Evolutionary conservation across 2,888 invertebrate genomes (phyloP).

Genomic region (Thymelicus lineola): DNA sequence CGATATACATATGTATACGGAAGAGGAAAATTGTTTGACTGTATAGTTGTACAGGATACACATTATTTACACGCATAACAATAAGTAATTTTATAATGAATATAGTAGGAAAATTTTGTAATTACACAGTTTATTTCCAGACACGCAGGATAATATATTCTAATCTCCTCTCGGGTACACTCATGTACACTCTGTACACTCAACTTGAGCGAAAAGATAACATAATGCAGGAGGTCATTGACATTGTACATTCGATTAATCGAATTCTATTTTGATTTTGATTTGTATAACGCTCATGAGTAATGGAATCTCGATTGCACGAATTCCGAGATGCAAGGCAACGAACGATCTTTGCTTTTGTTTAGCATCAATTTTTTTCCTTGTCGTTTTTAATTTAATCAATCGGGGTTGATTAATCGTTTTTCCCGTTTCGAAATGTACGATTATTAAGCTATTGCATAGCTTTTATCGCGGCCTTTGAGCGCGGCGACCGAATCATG

Average conservation of each 20-base stretch:
- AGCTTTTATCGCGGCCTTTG: too few relatives aligned
- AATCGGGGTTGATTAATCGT: slow-evolving; percentile 11
- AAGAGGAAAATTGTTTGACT: too few relatives aligned
- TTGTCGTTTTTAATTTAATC: slow-evolving; percentile 16
- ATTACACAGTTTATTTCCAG: slow-evolving; percentile 5
- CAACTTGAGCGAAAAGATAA: slow-evolving; percentile 41
- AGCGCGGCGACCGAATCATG: too few relatives aligned
- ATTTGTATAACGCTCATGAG: slow-evolving; percentile 35
- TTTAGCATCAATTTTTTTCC: slow-evolving; percentile 1
- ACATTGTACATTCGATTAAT: slow-evolving; percentile 41
- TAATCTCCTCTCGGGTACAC: slow-evolving; percentile 50
- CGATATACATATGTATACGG: too few relatives aligned
- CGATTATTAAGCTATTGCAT: too few relatives aligned
- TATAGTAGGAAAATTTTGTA: background rate
- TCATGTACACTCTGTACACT: slow-evolving; percentile 30
- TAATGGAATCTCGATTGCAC: slow-evolving; percentile 27
- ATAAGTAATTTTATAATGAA: background rate
- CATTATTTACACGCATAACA: too few relatives aligned
- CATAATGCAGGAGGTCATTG: slow-evolving; percentile 45
- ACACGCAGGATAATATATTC: slow-evolving; percentile 48
- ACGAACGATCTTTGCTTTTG: background rate
- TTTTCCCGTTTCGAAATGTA: background rate
- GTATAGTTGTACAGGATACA: too few relatives aligned
- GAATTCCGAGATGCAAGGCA: slow-evolving; percentile 11
- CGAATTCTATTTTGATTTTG: slow-evolving; percentile 39